Base-by-base conservation (phyloP, 2,888 invertebrate genomes). In the Acleris laterana region DNA sequence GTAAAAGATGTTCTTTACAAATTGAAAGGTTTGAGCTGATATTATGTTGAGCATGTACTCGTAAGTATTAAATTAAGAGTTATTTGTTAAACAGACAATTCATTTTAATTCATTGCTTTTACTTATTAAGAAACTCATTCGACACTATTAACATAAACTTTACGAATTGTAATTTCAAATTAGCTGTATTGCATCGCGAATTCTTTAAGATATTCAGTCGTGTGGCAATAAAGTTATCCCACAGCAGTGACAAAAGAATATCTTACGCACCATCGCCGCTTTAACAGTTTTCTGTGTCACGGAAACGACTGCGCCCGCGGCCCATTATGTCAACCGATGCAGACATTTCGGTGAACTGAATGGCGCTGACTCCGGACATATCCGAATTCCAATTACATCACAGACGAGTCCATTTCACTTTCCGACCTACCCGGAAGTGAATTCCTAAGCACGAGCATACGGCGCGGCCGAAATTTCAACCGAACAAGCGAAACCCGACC, bases 341-440 rank as follows among this genome's bases (percentile, higher is more conserved):
- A 89, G 84, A 89, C 82, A 87, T 85, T 87, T 89, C 87, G 90
- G 91, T 89, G 92, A 91, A 90, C 88, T 90, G 90, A 88, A 87
- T 87, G 88, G 87, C 87, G 82, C 83, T 82, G 88, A 89, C 87
- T 90, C 90, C 93, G 92, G 92, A 92, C 89, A 93, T 85, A 93
- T 93, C 92, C 90, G 88, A 91, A 93, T 92, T 93, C 92, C 93
- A 89, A 93, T 93, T 93, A 90, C 92, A 92, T 93, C 91, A 93
- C 87, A 88, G 93, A 92, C 90, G 88, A 90, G 89, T 85, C 92
- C 91, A 92, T 92, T 93, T 93, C 93, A 93, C 93, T 93, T 93
- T 93, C 88, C 91, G 93, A 90, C 89, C 88, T 87, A 92, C 93
- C 93, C 93, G 93, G 93, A 93, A 93, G 90, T 92, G 89, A 93